Base-by-base conservation (phyloP, 2,888 invertebrate species). In the Busseola fusca region DNA sequence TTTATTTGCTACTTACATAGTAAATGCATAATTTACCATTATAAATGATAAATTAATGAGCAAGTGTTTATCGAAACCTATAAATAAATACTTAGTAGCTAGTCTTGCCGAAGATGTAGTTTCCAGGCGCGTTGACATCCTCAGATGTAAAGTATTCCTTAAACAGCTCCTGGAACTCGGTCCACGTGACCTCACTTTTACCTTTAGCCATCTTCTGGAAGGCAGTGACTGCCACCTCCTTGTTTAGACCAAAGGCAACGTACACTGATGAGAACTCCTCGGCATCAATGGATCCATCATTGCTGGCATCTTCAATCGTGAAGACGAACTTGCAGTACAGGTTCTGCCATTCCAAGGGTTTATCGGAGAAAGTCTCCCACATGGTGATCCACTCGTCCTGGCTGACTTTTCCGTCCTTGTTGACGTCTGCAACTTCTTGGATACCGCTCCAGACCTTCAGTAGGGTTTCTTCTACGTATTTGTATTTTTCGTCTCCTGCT, bases 281-380 rank as follows among this genome's bases (percentile, higher is more conserved):
- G 76, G 97, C 97, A 90, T 98, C 98, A 87, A 98, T 98, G 0
- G 91, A 87, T 0, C 92, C 92, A 87, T 98, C 98, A 76, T 97
- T 97, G 87, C 98, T 98, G 67, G 98, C 97, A 88, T 98, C 98
- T 91, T 98, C 98, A 75, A 98, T 95, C 84, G 98, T 97, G 91
- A 98, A 98, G 96, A 98, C 98, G 92, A 98, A 98, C 89, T 97
- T 97, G 97, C 98, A 97, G 93, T 98, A 98, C 68, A 97, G 96
- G 84, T 96, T 97, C 91, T 98, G 98, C 98, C 98, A 98, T 75
- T 98, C 98, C 77, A 97, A 96, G 52, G 97, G 97, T 58, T 87
- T 88, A 70, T 85, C 85, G 70, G 97, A 96, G 88, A 96, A 98
- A 62, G 97, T 97, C 82, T 98, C 97, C 98, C 98, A 91, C 74